phyloP scores from a whole-genome alignment of 2,113 vertebrate genomes.

The Mirza zaza region DNA sequence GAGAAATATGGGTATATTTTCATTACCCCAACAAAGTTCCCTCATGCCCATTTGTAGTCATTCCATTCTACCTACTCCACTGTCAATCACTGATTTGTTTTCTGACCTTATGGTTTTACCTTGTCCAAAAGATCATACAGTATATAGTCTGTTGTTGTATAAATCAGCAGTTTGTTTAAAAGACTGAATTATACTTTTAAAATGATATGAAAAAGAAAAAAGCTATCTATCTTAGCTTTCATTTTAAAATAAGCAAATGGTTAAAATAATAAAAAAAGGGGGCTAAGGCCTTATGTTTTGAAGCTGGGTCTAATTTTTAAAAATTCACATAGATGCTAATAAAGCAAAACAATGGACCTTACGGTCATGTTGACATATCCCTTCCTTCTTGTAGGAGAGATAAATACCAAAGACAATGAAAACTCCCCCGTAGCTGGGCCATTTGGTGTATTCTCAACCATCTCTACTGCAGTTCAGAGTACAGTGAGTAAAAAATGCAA shows the following conservation, averaged over 20 bases:
- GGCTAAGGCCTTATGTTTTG: background rate
- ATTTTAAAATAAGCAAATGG: constrained; percentile 35
- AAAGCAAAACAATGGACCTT: background rate
- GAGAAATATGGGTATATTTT: constrained; percentile 25
- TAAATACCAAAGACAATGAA: constrained; percentile 73
- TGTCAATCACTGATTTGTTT: background rate
- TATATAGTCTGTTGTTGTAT: background rate
- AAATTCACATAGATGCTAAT: background rate
- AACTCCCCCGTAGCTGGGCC: constrained; percentile 84
- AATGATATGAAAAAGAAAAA: constrained; percentile 35
- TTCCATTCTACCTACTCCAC: background rate
- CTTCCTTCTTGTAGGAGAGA: constrained; percentile 74
- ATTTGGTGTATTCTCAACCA: constrained; percentile 92
- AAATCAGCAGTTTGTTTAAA: constrained; percentile 10
- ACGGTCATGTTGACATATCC: background rate
- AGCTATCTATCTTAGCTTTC: background rate
- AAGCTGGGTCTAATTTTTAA: background rate
- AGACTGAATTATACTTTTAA: constrained; percentile 45
- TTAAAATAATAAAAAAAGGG: constrained; percentile 29
- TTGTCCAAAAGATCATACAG: background rate
- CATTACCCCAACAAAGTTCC: background rate
- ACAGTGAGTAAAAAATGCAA: constrained; percentile 88
- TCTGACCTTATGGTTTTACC: background rate
- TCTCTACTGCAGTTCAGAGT: constrained; percentile 94
- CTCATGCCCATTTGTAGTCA: background rate